A percentile compares a stretch with the other conserved stretches of the same genome.
phyloP scores from a whole-genome alignment of 2,888 invertebrate genomes.

The Nasonovia ribisnigri region DNA sequence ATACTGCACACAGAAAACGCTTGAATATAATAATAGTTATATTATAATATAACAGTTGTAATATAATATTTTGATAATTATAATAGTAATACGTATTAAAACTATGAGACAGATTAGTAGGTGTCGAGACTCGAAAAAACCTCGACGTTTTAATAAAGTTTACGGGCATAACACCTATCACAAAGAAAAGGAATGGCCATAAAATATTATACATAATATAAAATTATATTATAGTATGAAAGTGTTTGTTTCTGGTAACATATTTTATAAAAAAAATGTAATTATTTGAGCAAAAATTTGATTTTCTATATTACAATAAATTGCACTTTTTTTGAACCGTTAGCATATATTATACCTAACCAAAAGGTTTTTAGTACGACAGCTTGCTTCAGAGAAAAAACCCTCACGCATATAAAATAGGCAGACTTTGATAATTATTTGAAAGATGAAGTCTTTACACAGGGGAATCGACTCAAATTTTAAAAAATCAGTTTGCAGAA shows the following conservation, averaged over 20 bases:
- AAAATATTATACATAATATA: too few species aligned
- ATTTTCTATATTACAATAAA: neutral
- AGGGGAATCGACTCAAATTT: neutral
- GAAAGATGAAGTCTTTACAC: neutral
- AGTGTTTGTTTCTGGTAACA: neutral
- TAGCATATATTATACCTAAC: neutral
- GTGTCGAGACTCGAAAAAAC: neutral
- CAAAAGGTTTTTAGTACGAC: neutral
- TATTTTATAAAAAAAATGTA: neutral
- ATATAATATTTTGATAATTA: neutral
- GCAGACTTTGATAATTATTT: neutral
- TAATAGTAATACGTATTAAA: neutral
- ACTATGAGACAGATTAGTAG: neutral
- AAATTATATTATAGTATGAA: neutral
- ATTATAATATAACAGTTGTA: neutral
- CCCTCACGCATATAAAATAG: neutral
- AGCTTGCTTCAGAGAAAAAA: neutral
- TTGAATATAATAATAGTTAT: neutral
- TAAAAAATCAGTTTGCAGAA: too few species aligned
- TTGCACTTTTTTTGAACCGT: neutral
- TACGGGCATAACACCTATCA: neutral
- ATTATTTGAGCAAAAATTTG: neutral
- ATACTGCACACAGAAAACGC: conserved; percentile 5
- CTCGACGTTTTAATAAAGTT: neutral
- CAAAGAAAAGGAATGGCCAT: neutral